phyloP scores from a whole-genome alignment of 1,140 invertebrate species.

The Calycopis cecrops region DNA sequence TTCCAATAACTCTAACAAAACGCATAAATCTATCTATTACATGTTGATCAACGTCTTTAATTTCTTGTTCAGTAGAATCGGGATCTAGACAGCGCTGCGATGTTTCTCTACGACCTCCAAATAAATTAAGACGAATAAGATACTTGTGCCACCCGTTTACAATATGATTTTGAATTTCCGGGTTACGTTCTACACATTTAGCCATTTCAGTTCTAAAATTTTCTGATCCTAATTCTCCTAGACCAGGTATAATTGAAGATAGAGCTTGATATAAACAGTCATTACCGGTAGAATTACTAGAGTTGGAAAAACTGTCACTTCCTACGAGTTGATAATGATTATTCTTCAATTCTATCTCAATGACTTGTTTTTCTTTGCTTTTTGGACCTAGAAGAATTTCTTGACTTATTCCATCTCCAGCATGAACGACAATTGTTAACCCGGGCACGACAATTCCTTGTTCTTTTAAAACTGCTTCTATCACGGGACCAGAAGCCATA shows the following conservation, averaged over 20 bases:
- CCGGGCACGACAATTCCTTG: constrained; percentile 7
- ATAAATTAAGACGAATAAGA: not conserved
- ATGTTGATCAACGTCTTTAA: constrained; percentile 2
- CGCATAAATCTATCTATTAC: constrained; percentile 11
- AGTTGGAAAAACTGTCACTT: not conserved
- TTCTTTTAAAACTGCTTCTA: not conserved
- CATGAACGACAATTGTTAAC: constrained; percentile 2
- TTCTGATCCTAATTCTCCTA: constrained; percentile 5
- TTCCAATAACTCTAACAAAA: not conserved
- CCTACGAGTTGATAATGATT: constrained; percentile 11
- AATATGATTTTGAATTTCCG: constrained; percentile 14
- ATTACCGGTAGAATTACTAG: not conserved
- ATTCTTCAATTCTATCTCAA: constrained; percentile 7
- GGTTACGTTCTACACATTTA: constrained; percentile 5
- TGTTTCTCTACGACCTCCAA: constrained; percentile 5
- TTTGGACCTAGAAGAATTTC: constrained; percentile 2
- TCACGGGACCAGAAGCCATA: not conserved
- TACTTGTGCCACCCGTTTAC: constrained; percentile 10
- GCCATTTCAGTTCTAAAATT: constrained; percentile 10
- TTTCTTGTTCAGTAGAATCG: constrained; percentile 9
- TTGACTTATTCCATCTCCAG: constrained; percentile 11
- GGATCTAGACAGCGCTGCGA: not conserved
- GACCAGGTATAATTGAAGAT: constrained; percentile 4
- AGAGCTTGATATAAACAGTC: constrained; percentile 13
- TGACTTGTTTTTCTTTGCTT: not conserved